Evolutionary conservation across 2,797 vertebrate species (phyloP).

Genomic region (Peromyscus attwateri): DNA sequence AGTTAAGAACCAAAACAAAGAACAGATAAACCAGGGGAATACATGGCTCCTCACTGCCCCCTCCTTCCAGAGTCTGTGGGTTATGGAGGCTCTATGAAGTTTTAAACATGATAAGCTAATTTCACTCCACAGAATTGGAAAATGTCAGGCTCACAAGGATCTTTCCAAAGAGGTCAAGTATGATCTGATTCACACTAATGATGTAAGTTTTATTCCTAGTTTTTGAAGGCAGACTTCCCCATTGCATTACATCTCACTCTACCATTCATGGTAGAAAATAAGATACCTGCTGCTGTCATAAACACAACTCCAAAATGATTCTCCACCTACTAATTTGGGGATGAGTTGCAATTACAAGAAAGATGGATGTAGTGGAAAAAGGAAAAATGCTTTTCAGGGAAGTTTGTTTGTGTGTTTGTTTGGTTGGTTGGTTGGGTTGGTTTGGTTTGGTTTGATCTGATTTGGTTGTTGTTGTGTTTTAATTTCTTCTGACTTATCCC

Average conservation of each 20-base stretch:
- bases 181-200: slow-evolving; percentile 40
- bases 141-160: slow-evolving; percentile 14
- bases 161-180: slow-evolving; percentile 10
- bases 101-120: slow-evolving; percentile 65
- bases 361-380: not conserved
- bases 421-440: not conserved
- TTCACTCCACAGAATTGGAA: slow-evolving; percentile 60
- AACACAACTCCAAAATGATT: not conserved
- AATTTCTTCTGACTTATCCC: not conserved
- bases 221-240: not conserved
- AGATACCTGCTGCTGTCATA: not conserved
- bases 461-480: not conserved
- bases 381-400: not conserved
- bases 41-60: not conserved
- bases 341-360: not conserved
- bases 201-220: slow-evolving; percentile 28
- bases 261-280: not conserved
- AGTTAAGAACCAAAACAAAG: slow-evolving; percentile 83
- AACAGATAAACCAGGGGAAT: slow-evolving; percentile 75
- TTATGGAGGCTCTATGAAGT: slow-evolving; percentile 46
- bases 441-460: not conserved
- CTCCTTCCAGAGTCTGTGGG: slow-evolving; percentile 9
- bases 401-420: not conserved
- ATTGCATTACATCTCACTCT: not conserved
- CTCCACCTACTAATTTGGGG: not conserved